Evolutionary conservation across 2,888 invertebrate species (phyloP).

Genomic region (Steinernema scapterisci): DNA sequence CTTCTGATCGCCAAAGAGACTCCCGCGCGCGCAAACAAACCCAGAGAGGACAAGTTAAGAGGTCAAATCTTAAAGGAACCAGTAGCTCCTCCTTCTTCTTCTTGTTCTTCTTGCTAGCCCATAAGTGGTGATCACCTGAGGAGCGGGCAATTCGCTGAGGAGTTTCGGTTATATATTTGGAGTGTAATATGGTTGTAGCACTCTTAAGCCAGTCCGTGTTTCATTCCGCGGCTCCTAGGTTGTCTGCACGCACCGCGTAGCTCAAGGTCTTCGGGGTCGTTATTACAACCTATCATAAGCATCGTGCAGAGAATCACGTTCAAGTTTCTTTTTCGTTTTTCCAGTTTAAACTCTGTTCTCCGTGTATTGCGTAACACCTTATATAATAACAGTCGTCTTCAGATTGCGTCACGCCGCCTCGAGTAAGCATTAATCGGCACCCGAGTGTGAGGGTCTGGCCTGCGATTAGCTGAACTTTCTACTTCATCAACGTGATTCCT

Average conservation of each 20-base stretch:
- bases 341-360: neutral
- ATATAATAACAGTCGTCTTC: neutral
- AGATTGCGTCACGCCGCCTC: too few relatives aligned
- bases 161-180: neutral
- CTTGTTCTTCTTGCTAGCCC: neutral
- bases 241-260: too few relatives aligned
- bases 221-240: neutral
- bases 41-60: neutral
- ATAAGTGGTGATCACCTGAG: constrained; percentile 22
- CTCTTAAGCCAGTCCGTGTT: neutral
- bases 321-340: neutral
- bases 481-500: too few relatives aligned
- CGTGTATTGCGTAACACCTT: neutral
- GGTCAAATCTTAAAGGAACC: constrained; percentile 21
- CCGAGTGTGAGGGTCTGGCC: too few relatives aligned
- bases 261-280: too few relatives aligned
- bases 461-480: too few relatives aligned
- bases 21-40: neutral
- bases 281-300: neutral
- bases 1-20: neutral
- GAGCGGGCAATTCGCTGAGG: neutral
- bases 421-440: too few relatives aligned
- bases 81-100: neutral
- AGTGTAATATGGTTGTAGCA: neutral
- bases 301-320: neutral